Conservation (phyloP, 2,888 invertebrate species). For the Pristionchus fissidentatus region DNA sequence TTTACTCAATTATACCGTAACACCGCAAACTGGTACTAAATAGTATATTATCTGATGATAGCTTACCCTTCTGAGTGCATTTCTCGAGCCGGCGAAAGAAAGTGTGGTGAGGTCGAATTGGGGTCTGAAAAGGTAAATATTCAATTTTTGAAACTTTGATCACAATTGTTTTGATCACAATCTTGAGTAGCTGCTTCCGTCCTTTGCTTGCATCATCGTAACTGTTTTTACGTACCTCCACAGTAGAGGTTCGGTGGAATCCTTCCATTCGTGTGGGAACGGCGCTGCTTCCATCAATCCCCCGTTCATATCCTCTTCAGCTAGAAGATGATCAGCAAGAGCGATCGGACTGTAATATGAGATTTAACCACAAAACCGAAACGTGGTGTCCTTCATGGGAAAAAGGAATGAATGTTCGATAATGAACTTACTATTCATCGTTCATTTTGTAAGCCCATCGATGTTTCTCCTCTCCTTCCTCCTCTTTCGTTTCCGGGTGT, state of each 20-base stretch:
- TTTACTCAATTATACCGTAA: no score
- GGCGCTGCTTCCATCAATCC: constrained; percentile 1
- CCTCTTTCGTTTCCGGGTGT: neutral
- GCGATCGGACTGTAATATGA: neutral
- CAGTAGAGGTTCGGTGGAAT: neutral
- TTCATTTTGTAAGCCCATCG: constrained; percentile 12
- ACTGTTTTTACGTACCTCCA: neutral
- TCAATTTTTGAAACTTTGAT: neutral
- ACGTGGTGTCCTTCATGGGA: neutral
- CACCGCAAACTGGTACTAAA: no score
- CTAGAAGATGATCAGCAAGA: neutral
- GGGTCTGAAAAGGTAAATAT: neutral
- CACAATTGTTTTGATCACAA: neutral
- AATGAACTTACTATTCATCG: neutral
- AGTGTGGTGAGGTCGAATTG: neutral
- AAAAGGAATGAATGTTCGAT: neutral
- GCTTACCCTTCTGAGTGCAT: neutral
- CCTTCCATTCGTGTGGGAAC: constrained; percentile 15
- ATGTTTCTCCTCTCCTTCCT: neutral
- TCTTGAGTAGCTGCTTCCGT: neutral
- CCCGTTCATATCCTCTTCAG: constrained; percentile 23
- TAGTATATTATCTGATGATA: no score
- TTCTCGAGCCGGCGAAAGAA: neutral
- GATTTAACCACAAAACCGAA: neutral
- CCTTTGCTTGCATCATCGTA: neutral